A percentile compares a stretch with the other conserved stretches of the same genome.
Conservation (phyloP, 2,113 vertebrate genomes). For the Myotis brandtii region DNA sequence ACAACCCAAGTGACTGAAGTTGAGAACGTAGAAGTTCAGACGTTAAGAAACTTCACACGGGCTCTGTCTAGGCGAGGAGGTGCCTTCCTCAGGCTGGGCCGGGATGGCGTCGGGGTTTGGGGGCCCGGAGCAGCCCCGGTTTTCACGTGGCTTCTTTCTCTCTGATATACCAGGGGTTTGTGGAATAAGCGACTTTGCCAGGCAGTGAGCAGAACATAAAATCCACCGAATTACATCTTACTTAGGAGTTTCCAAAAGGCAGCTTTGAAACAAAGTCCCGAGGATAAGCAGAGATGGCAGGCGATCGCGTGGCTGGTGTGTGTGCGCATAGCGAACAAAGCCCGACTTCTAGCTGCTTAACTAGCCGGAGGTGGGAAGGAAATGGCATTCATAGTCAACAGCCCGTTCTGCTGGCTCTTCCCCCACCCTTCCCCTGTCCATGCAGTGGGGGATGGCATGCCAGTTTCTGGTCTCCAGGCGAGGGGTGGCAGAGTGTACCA, state of each 20-base stretch:
- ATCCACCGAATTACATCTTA: slow-evolving; percentile 84
- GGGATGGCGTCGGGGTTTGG: rapidly evolving
- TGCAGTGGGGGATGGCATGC: neutral
- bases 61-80: neutral
- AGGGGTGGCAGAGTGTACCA: neutral
- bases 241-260: slow-evolving; percentile 86
- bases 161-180: neutral
- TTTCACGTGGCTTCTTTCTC: slow-evolving; percentile 14
- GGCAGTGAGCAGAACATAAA: slow-evolving; percentile 82
- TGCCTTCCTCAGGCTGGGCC: neutral
- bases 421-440: neutral
- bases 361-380: slow-evolving; percentile 69
- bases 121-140: neutral
- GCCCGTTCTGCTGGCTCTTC: slow-evolving; percentile 33
- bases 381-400: slow-evolving; percentile 82
- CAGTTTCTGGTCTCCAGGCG: neutral
- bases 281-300: slow-evolving; percentile 84
- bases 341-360: slow-evolving; percentile 70
- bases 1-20: slow-evolving; percentile 23
- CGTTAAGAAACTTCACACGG: slow-evolving; percentile 25
- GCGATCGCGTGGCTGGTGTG: slow-evolving; percentile 76
- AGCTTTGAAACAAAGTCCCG: slow-evolving; percentile 87
- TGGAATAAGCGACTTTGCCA: slow-evolving; percentile 71
- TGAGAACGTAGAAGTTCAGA: slow-evolving; percentile 45
- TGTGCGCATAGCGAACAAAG: slow-evolving; percentile 63